phyloP scores from a whole-genome alignment of 2,797 vertebrate genomes.

The Rhynchonycteris naso region DNA sequence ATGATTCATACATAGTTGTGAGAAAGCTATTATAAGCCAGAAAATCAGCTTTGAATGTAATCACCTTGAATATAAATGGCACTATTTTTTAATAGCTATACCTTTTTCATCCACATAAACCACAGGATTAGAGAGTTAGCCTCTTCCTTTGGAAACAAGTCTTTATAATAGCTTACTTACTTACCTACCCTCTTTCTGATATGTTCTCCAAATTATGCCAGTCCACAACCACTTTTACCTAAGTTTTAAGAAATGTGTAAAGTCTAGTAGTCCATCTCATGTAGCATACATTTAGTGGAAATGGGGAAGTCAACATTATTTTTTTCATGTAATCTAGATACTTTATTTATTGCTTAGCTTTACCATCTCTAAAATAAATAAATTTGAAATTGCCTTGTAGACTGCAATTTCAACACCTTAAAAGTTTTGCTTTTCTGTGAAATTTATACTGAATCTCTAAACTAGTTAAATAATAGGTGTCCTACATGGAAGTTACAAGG shows the following conservation, averaged over 20 bases:
- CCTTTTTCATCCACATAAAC: neutral
- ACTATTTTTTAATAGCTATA: neutral
- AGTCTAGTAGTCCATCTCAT: neutral
- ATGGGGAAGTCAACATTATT: slow-evolving; percentile 22
- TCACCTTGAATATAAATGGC: slow-evolving; percentile 17
- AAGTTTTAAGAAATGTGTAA: slow-evolving; percentile 29
- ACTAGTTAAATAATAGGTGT: neutral
- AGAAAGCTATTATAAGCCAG: slow-evolving; percentile 28
- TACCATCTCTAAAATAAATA: slow-evolving; percentile 26
- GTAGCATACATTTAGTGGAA: slow-evolving; percentile 11
- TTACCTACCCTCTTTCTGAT: neutral
- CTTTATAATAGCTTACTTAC: neutral
- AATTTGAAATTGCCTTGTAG: neutral
- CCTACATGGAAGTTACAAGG: neutral
- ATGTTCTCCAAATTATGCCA: neutral
- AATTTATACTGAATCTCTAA: neutral
- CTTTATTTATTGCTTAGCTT: slow-evolving; percentile 1
- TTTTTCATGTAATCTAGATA: slow-evolving; percentile 27
- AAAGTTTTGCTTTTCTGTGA: slow-evolving; percentile 30
- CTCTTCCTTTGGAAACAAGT: neutral
- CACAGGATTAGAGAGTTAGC: neutral
- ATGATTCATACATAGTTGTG: slow-evolving; percentile 5
- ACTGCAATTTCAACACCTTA: slow-evolving; percentile 23
- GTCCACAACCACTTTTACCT: neutral
- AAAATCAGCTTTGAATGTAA: slow-evolving; percentile 45